Evolutionary conservation across 2,888 invertebrate species (phyloP).

Genomic region (Xestia xanthographa): DNA sequence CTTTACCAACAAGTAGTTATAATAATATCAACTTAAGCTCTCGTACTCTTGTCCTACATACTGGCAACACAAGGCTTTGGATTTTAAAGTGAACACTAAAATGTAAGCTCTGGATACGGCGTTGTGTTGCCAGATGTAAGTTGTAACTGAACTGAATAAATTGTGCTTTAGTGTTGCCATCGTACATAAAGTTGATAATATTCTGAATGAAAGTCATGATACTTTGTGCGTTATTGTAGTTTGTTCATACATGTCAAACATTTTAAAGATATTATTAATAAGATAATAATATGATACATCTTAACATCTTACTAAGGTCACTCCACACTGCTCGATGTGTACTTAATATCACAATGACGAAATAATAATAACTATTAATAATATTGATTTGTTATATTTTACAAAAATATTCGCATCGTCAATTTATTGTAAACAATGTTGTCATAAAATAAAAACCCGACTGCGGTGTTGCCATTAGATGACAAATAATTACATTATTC

Average conservation of each 20-base stretch:
- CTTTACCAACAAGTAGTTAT: constrained; percentile 6
- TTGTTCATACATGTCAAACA: constrained; percentile 27
- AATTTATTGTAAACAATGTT: constrained; percentile 23
- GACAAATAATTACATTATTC: constrained; percentile 18
- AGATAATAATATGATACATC: constrained; percentile 3
- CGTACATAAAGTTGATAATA: not conserved
- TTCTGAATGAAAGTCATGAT: not conserved
- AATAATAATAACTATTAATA: constrained; percentile 27
- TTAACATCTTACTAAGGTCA: not conserved
- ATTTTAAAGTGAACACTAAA: not conserved
- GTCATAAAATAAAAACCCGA: constrained; percentile 49
- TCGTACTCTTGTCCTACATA: not conserved
- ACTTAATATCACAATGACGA: constrained; percentile 50
- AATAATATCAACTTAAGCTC: constrained; percentile 1
- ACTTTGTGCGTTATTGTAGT: constrained; percentile 39
- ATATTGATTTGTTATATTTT: constrained; percentile 29
- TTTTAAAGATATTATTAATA: not conserved
- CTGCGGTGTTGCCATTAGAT: constrained; percentile 33
- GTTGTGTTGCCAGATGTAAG: constrained; percentile 28
- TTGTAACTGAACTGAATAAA: not conserved
- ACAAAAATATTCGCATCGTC: constrained; percentile 52
- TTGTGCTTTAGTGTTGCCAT: constrained; percentile 8
- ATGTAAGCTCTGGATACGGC: constrained; percentile 14
- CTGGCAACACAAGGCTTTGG: constrained; percentile 39
- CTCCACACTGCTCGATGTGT: constrained; percentile 20